A percentile compares a stretch with the other conserved stretches of the same genome.
Evolutionary conservation across 2,113 vertebrate genomes (phyloP).

Genomic region (Rhabdornis inornatus): DNA sequence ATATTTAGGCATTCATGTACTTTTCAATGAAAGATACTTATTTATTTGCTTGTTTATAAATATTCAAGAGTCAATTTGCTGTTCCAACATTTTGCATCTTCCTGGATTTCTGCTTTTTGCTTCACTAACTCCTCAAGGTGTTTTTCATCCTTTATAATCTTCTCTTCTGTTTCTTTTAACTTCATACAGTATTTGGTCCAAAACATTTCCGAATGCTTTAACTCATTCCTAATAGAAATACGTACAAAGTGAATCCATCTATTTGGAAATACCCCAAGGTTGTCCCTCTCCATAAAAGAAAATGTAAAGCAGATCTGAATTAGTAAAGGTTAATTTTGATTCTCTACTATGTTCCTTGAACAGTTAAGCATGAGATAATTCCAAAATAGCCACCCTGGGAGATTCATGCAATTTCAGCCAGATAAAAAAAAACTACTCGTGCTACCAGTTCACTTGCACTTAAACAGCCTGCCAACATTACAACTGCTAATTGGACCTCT

Average conservation of each 20-base stretch:
- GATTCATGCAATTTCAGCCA: background rate
- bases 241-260: slow-evolving; percentile 25
- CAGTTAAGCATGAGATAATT: background rate
- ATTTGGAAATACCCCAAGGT: slow-evolving; percentile 22
- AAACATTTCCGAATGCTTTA: slow-evolving; percentile 51
- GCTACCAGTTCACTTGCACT: background rate
- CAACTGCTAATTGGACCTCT: background rate
- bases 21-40: slow-evolving; percentile 39
- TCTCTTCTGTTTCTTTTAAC: slow-evolving; percentile 63
- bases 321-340: slow-evolving; percentile 48
- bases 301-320: slow-evolving; percentile 40
- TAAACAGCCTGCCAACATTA: background rate
- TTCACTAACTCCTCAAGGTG: slow-evolving; percentile 50
- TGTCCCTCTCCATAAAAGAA: slow-evolving; percentile 26
- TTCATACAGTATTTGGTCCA: slow-evolving; percentile 57
- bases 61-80: slow-evolving; percentile 68
- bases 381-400: background rate
- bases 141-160: slow-evolving; percentile 62
- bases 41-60: slow-evolving; percentile 57
- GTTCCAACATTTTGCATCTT: slow-evolving; percentile 59
- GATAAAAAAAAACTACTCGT: background rate
- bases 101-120: slow-evolving; percentile 57
- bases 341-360: background rate
- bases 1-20: slow-evolving; percentile 22
- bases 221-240: slow-evolving; percentile 68